These are phyloP conservation scores for Brachyptera risi DNA, from an alignment of 2,888 invertebrate genomes.

Conservation along the genomic window DNA sequence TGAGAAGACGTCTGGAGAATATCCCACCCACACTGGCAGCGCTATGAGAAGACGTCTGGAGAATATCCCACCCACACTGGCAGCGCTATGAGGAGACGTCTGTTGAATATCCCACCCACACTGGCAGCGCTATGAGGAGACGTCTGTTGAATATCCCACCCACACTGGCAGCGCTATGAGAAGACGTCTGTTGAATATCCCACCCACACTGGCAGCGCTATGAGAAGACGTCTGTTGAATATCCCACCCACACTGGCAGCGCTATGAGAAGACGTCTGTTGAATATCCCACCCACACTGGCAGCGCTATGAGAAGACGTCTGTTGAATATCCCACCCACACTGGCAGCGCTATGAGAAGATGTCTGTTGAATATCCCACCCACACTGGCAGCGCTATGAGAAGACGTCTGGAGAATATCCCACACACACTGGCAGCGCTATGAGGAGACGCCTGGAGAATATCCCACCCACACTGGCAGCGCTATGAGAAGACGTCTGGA, in stretches of 20 bases:
- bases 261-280: not conserved
- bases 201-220: not conserved
- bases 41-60: not conserved
- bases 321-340: not conserved
- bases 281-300: not conserved
- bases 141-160: not conserved
- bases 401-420: not conserved
- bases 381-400: not conserved
- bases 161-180: not conserved
- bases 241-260: not conserved
- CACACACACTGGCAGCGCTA: not conserved
- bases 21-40: not conserved
- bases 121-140: not conserved
- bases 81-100: not conserved
- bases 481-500: not conserved
- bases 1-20: not conserved
- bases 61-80: not conserved
- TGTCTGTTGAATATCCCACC: not conserved
- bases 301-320: not conserved
- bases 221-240: not conserved
- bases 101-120: not conserved
- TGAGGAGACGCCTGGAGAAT: not conserved
- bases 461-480: not conserved
- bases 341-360: not conserved
- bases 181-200: not conserved